phyloP scores from a whole-genome alignment of 2,888 invertebrate genomes.

The Spicauda simplicius region DNA sequence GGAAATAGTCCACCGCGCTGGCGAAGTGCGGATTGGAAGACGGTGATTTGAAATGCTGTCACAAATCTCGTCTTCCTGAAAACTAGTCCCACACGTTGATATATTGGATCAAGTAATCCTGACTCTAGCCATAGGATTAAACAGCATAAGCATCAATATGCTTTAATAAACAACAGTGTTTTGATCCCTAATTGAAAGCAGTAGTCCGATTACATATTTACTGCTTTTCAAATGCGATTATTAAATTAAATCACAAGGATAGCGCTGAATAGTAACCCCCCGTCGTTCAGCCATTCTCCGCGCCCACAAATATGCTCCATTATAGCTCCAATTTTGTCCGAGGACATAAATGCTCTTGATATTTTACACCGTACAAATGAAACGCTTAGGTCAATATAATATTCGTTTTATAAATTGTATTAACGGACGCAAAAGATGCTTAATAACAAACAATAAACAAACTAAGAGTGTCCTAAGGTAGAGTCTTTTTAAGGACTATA shows the following conservation, averaged over 20 bases:
- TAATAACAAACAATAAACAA: neutral
- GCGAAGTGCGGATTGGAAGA: too few relatives aligned
- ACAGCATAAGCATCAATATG: too few relatives aligned
- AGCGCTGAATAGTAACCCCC: neutral
- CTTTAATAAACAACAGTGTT: neutral
- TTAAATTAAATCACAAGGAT: slow-evolving; percentile 64
- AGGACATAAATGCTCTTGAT: slow-evolving; percentile 55
- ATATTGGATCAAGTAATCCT: too few relatives aligned
- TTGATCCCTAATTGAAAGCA: neutral
- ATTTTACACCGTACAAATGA: slow-evolving; percentile 45
- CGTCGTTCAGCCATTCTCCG: neutral
- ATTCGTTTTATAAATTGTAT: neutral
- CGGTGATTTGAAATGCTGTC: too few relatives aligned
- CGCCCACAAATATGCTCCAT: neutral
- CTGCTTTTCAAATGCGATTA: slow-evolving; percentile 64
- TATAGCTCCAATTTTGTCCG: slow-evolving; percentile 1
- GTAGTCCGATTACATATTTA: slow-evolving; percentile 5
- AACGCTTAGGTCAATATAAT: neutral
- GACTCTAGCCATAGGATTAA: too few relatives aligned
- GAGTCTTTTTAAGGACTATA: too few relatives aligned
- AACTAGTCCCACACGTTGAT: too few relatives aligned
- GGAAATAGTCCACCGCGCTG: too few relatives aligned
- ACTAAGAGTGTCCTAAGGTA: neutral
- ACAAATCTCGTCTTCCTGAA: too few relatives aligned
- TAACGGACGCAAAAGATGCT: neutral